phyloP scores from a whole-genome alignment of 2,797 vertebrate species.

The Squalus acanthias region DNA sequence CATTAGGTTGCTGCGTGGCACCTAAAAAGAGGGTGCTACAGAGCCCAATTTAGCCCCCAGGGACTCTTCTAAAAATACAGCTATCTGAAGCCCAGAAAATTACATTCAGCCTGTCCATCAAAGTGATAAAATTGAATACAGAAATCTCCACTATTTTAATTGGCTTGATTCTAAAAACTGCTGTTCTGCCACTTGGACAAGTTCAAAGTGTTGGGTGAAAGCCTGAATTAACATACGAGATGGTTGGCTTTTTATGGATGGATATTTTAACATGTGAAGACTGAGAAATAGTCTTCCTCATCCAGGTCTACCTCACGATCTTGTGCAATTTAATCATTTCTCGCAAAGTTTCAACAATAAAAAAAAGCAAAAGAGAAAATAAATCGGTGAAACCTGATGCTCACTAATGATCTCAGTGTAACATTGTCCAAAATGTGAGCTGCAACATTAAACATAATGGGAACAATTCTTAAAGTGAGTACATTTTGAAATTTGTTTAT shows the following conservation, averaged over 20 bases:
- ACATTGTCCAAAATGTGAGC: not conserved
- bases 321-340: not conserved
- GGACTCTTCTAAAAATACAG: not conserved
- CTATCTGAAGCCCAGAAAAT: not conserved
- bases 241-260: not conserved
- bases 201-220: not conserved
- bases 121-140: not conserved
- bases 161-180: not conserved
- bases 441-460: not conserved
- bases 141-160: not conserved
- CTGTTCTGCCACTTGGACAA: not conserved
- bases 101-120: not conserved
- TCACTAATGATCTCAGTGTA: not conserved
- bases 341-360: not conserved
- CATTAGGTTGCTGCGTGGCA: not conserved
- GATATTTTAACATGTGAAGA: not conserved
- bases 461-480: not conserved
- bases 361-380: not conserved
- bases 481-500: not conserved
- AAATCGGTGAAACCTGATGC: not conserved
- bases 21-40: no score
- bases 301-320: not conserved
- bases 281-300: no score
- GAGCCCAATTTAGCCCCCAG: not conserved
- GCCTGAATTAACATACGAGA: not conserved